phyloP scores from a whole-genome alignment of 2,888 invertebrate species.

The Dione juno region DNA sequence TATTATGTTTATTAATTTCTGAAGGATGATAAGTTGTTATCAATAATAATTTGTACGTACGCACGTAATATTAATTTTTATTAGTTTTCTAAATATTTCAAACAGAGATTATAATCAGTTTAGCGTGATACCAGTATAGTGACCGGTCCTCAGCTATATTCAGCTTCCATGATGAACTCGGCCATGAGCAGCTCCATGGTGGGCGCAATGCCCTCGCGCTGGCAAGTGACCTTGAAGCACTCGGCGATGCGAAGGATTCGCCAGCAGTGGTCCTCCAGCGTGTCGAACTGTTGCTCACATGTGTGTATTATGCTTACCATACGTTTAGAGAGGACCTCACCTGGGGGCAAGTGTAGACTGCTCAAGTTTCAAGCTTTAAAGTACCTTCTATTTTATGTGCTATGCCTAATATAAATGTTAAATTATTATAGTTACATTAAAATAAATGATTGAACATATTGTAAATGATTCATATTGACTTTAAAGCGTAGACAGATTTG shows the following conservation, averaged over 20 bases:
- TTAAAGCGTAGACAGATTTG: no score
- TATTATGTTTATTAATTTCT: neutral
- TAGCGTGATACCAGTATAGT: no score
- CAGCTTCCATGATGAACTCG: conserved; percentile 71
- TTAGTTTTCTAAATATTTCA: no score
- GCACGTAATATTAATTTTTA: no score
- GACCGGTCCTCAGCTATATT: conserved; percentile 50
- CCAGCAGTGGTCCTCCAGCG: conserved; percentile 67
- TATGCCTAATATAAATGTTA: no score
- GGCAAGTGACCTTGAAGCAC: conserved; percentile 67
- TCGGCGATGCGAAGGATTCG: conserved; percentile 69
- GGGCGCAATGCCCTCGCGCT: conserved; percentile 61
- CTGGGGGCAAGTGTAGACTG: conserved; percentile 51
- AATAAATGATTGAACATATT: no score
- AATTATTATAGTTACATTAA: no score
- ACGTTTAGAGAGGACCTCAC: conserved; percentile 59
- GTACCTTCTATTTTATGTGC: no score
- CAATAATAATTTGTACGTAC: no score
- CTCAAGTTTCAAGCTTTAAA: no score
- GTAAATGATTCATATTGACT: no score
- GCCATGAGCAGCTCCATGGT: conserved; percentile 69
- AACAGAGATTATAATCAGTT: no score
- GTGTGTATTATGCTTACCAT: conserved; percentile 66
- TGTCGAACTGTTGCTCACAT: conserved; percentile 64
- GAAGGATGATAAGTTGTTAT: neutral